A percentile compares a stretch with the other conserved stretches of the same genome.
Conservation (phyloP, 2,113 vertebrate species). For the Hippocampus guttulatus region DNA sequence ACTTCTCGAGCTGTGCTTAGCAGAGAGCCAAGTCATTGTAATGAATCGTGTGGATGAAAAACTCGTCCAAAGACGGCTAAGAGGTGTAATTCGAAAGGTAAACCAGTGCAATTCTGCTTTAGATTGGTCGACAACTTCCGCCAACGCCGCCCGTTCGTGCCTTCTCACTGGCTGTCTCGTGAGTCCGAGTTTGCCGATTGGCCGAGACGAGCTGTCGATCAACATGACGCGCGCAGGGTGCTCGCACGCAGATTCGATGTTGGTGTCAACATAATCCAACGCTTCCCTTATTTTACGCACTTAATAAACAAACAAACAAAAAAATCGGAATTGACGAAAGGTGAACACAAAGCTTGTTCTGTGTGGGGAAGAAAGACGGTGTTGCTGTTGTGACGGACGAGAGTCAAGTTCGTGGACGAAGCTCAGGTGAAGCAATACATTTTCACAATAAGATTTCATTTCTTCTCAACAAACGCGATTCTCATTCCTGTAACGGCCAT, state of each 20-base stretch:
- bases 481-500: background rate
- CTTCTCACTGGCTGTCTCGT: slow-evolving; percentile 32
- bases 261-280: background rate
- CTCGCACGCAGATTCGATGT: background rate
- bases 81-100: slow-evolving; percentile 15
- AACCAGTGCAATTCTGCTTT: slow-evolving; percentile 7
- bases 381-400: slow-evolving; percentile 26
- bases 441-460: slow-evolving; percentile 21
- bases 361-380: background rate
- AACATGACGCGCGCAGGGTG: slow-evolving; percentile 16
- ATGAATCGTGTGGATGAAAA: background rate
- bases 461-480: background rate
- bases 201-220: slow-evolving; percentile 38
- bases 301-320: background rate
- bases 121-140: too few relatives aligned
- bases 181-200: slow-evolving; percentile 40
- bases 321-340: background rate
- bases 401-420: background rate
- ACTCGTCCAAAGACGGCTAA: background rate
- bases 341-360: background rate
- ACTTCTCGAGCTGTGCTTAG: background rate
- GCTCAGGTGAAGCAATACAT: accelerated
- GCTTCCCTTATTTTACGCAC: background rate
- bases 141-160: slow-evolving; percentile 9
- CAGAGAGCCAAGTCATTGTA: background rate